Base-by-base conservation (phyloP, 2,113 vertebrate genomes). In the Romanogobio albipinnatus region DNA sequence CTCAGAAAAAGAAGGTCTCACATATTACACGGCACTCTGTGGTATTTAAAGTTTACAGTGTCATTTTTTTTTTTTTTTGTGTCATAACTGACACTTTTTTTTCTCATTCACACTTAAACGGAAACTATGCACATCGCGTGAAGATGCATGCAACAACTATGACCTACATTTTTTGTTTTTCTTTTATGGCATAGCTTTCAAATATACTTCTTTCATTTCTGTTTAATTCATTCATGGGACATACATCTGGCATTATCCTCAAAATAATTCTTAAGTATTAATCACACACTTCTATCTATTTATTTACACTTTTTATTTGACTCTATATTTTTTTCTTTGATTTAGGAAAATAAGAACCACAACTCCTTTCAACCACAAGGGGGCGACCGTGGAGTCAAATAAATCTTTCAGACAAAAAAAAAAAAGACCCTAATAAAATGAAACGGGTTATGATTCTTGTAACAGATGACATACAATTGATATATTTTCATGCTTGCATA, bases 301-400 rank as follows among this genome's bases (percentile, higher is more conserved):
- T n/a, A n/a, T n/a, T n/a, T n/a, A n/a, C n/a, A 4, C 24, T 4
- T 75, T 24, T 51, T 17, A 26, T 51, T 51, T 75, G 5, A 43
- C 33, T 19, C 0, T 9, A 36, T 17, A 19, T 19, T 61, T 61
- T 17, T 19, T 43, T 3, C 15, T n/a, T 45, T 53, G 4, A 14
- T 24, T 61, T 36, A 39, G 9, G 8, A 66, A 58, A 33, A 83
- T 29, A 77, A 43, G 0, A 53, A 13, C 3, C 24, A 1, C 33
- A 53, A 13, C 64, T 43, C 62, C 11, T 77, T 33, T 58, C 0
- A 24, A 24, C 59, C 92, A 93, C 89, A 85, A 89, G 91, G 68
- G 76, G 91, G 90, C 45, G 1, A 49, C 83, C 22, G 82, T 87
- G 78, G 78, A 85, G 79, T 86, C 9, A 19, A 51, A 61, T 1